Evolutionary conservation across 2,113 vertebrate genomes (phyloP), one percentile per base, ranked within the genome.

Genomic region (Beaufortia kweichowensis): DNA sequence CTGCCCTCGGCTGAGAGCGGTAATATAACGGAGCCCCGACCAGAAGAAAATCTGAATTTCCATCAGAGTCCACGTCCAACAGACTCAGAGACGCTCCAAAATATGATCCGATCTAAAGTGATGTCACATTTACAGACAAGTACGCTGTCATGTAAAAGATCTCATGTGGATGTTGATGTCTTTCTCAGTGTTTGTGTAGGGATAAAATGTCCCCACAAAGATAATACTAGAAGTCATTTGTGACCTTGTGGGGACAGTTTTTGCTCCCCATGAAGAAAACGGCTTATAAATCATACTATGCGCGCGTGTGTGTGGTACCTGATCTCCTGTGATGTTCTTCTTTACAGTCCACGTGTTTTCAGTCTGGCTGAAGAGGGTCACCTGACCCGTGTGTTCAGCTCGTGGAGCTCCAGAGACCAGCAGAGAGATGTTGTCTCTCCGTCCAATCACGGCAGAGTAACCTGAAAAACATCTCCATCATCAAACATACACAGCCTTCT

Each of bases 21-120:
- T 92, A 87, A 84, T 92, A 92, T 61, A 90, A 28, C 0, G 92
- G 94, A 0, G 92, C 93, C 31, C 93, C 95, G n/a, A 95, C 90
- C 82, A 95, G 82, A 14, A 96, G 85, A 77, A 95, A 89, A 63
- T 95, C 94, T 4, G 88, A 92, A 78, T 90, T 74, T 0, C 82
- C 82, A 14, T 95, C 89, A 15, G 86, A 89, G 57, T 94, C 76
- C 6, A 93, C 1, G 8, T 96, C 95, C 9, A 94, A 0, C 1
- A 91, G 81, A 72, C 93, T 92, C 33, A 95, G 78, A 74, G 92
- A 93, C 1, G 87, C 90, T 6, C 95, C 94, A 43, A 96, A 96
- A 83, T 94, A 95, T 24, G 94, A 95, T 19, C 95, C 95, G 6
- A 95, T 87, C 95, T 96, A 83, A 64, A 84, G 60, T 57, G 17